phyloP scores from a whole-genome alignment of 1,140 invertebrate species.

The Drosophila erecta region DNA sequence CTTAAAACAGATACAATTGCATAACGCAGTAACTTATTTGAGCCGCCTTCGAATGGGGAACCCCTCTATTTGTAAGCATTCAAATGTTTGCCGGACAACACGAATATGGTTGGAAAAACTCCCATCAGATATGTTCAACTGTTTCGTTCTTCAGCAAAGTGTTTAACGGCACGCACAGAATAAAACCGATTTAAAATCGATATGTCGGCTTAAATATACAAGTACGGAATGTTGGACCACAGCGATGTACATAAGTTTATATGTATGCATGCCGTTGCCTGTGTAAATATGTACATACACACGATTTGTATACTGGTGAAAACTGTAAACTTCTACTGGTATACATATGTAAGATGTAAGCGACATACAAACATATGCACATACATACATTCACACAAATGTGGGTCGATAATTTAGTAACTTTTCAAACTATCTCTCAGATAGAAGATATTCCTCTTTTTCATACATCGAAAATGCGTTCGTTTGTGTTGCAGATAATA shows the following conservation, averaged over 20 bases:
- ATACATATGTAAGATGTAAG: constrained; percentile 29
- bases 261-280: constrained; percentile 21
- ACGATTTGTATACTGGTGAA: constrained; percentile 18
- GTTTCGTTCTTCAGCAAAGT: neutral
- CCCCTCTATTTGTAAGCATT: constrained; percentile 6
- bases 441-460: neutral
- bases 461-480: neutral
- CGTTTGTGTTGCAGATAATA: constrained; percentile 2
- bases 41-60: neutral
- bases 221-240: constrained; percentile 37
- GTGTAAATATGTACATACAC: constrained; percentile 28
- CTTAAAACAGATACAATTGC: constrained; percentile 17
- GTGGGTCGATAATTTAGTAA: constrained; percentile 2
- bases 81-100: neutral
- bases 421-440: neutral
- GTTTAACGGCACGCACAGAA: constrained; percentile 16
- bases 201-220: constrained; percentile 41
- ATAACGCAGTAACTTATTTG: constrained; percentile 7
- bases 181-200: constrained; percentile 36
- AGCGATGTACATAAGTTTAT: constrained; percentile 41
- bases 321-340: constrained; percentile 22
- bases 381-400: neutral
- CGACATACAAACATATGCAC: neutral
- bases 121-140: neutral
- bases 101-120: neutral